These are phyloP conservation scores for Sceloporus undulatus DNA, from an alignment of 2,113 vertebrate genomes.

Conservation along the genomic window DNA sequence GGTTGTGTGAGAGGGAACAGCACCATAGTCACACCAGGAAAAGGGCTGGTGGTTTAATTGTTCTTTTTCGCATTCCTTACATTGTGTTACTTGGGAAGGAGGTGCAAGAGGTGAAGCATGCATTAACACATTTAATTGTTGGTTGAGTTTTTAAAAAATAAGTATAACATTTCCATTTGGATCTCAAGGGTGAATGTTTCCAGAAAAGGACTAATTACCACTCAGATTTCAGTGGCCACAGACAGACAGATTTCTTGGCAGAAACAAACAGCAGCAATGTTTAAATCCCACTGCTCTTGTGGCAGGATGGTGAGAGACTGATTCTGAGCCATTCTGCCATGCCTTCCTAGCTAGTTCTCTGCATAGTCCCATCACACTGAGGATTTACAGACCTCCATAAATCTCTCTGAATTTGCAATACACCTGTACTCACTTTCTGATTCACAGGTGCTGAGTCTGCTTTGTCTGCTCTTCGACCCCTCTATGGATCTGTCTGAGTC, in stretches of 20 bases:
- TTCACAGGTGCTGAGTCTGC: slow-evolving; percentile 52
- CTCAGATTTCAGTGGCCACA: slow-evolving; percentile 23
- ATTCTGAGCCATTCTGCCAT: slow-evolving; percentile 64
- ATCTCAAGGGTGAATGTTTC: slow-evolving; percentile 22
- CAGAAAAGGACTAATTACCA: slow-evolving; percentile 34
- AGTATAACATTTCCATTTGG: background rate
- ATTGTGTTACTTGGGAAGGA: slow-evolving; percentile 4
- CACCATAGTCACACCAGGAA: background rate
- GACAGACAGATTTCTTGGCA: slow-evolving; percentile 46
- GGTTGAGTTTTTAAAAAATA: slow-evolving; percentile 14
- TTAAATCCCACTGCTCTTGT: slow-evolving; percentile 66
- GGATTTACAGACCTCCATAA: slow-evolving; percentile 70
- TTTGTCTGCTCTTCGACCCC: slow-evolving; percentile 6
- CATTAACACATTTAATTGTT: background rate
- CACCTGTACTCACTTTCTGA: slow-evolving; percentile 33
- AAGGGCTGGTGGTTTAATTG: background rate
- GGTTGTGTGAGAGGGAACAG: slow-evolving; percentile 6
- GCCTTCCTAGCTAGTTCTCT: slow-evolving; percentile 61
- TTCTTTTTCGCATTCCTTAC: background rate
- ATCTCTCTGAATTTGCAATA: slow-evolving; percentile 64
- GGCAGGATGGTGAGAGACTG: slow-evolving; percentile 67
- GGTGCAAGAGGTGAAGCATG: background rate
- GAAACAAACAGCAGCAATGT: slow-evolving; percentile 45
- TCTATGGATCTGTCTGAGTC: background rate
- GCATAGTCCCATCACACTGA: slow-evolving; percentile 69